phyloP scores from a whole-genome alignment of 1,140 invertebrate species.

The Megathymus violae region DNA sequence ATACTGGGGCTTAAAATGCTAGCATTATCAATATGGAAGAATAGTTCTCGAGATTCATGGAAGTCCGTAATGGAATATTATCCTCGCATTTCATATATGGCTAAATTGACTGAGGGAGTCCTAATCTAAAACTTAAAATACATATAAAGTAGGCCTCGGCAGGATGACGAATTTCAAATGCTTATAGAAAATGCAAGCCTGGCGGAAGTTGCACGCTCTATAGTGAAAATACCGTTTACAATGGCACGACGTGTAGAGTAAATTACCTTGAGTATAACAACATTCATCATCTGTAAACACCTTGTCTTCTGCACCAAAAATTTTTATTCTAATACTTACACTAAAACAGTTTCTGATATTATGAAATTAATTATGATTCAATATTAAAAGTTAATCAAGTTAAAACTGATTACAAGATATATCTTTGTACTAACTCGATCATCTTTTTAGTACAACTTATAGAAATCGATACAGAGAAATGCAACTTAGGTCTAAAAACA shows the following conservation, averaged over 20 bases:
- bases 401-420: slow-evolving; percentile 25
- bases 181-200: slow-evolving; percentile 51
- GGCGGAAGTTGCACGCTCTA: slow-evolving; percentile 35
- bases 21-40: slow-evolving; percentile 45
- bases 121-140: slow-evolving; percentile 46
- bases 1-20: slow-evolving; percentile 55
- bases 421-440: slow-evolving; percentile 43
- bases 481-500: slow-evolving; percentile 1
- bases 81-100: slow-evolving; percentile 50
- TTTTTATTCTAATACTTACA: slow-evolving; percentile 45
- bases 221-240: slow-evolving; percentile 45
- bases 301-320: slow-evolving; percentile 53
- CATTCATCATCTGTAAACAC: slow-evolving; percentile 47
- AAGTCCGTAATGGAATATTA: slow-evolving; percentile 34
- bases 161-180: slow-evolving; percentile 30
- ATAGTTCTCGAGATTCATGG: slow-evolving; percentile 47
- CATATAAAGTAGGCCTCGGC: slow-evolving; percentile 33
- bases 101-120: slow-evolving; percentile 59
- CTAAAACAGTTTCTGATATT: slow-evolving; percentile 29
- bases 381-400: slow-evolving; percentile 38
- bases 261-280: slow-evolving; percentile 56
- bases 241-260: slow-evolving; percentile 67
- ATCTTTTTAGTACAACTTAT: slow-evolving; percentile 30
- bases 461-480: slow-evolving; percentile 23
- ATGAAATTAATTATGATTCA: slow-evolving; percentile 11